Conservation (phyloP, 2,797 vertebrate species). For the Chloroceryle amazona region DNA sequence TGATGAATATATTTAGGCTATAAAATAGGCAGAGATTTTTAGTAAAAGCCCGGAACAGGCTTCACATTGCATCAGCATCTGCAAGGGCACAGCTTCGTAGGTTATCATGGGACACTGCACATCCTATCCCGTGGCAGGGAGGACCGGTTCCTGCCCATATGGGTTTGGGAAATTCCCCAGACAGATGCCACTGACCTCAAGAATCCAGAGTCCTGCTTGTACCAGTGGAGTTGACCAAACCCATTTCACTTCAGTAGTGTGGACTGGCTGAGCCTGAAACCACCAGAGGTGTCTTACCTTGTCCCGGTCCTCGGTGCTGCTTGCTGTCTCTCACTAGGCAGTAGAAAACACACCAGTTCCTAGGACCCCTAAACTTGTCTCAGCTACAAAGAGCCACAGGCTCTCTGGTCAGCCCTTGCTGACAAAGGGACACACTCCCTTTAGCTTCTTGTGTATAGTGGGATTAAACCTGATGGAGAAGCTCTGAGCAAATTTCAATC, state of each 20-base stretch:
- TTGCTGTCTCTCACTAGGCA: background rate
- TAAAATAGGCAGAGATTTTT: background rate
- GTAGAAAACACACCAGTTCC: background rate
- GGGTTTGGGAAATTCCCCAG: background rate
- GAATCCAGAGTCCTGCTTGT: background rate
- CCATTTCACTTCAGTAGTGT: accelerated
- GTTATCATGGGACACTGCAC: background rate
- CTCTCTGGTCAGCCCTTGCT: background rate
- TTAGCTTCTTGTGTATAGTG: accelerated
- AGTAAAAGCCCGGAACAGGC: background rate
- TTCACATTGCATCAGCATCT: background rate
- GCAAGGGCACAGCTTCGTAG: background rate
- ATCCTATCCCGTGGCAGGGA: background rate
- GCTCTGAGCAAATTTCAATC: background rate
- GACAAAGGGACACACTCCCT: background rate
- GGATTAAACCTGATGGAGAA: background rate
- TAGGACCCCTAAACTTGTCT: background rate
- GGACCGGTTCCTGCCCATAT: background rate
- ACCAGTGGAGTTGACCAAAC: background rate
- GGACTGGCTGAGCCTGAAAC: background rate
- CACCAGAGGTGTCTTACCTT: background rate
- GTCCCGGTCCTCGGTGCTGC: accelerated
- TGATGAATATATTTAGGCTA: background rate
- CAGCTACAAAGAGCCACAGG: background rate
- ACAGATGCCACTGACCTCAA: too few relatives aligned